Conservation (phyloP, 2,888 invertebrate genomes). For the Pheosia gnoma region DNA sequence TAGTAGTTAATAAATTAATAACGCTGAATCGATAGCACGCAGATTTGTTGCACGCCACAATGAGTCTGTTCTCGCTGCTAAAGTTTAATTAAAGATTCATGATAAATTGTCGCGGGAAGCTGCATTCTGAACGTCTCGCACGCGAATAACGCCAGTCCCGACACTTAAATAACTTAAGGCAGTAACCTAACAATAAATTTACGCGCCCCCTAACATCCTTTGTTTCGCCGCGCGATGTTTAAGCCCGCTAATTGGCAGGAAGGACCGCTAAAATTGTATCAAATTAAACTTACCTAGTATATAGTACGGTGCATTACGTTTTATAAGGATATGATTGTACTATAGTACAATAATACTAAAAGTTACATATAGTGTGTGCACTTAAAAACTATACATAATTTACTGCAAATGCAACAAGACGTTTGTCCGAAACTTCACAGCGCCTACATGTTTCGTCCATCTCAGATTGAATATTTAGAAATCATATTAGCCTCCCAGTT, state of each 20-base stretch:
- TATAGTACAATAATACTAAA: background rate
- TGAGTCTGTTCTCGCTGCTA: constrained; percentile 71
- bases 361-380: background rate
- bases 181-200: constrained; percentile 80
- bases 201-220: constrained; percentile 67
- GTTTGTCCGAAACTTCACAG: background rate
- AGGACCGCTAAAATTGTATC: constrained; percentile 68
- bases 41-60: constrained; percentile 65
- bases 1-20: constrained; percentile 29
- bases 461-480: constrained; percentile 57
- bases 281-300: constrained; percentile 46
- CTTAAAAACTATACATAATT: background rate
- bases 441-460: constrained; percentile 28
- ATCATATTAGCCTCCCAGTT: constrained; percentile 59
- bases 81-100: constrained; percentile 84
- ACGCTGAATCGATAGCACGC: constrained; percentile 33
- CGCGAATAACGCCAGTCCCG: constrained; percentile 76
- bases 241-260: constrained; percentile 78
- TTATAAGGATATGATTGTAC: background rate
- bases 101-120: constrained; percentile 82
- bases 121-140: constrained; percentile 76
- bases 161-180: constrained; percentile 80
- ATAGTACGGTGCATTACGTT: background rate
- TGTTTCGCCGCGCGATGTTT: constrained; percentile 68
- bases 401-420: background rate